Percentiles rank a stretch among this genome's conserved stretches.
Evolutionary conservation across 2,113 vertebrate genomes (phyloP).

Genomic region (Pyrgilauda ruficollis): DNA sequence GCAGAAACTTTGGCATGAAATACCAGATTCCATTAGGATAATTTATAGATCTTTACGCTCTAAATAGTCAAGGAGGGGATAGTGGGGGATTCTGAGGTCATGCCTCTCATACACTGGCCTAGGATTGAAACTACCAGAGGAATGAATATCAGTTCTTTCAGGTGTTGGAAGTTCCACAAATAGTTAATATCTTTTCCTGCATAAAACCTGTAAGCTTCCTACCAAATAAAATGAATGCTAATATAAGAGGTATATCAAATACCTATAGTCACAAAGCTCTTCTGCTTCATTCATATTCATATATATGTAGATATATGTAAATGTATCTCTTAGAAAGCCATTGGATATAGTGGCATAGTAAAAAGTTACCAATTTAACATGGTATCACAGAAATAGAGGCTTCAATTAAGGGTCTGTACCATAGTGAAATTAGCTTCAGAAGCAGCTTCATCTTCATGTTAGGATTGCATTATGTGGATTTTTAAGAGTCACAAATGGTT

Average conservation of each 20-base stretch:
- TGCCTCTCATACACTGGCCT: not conserved
- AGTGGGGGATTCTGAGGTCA: accelerated
- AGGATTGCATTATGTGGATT: not conserved
- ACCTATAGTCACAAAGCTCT: not conserved
- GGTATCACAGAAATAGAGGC: not conserved
- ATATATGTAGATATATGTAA: not conserved
- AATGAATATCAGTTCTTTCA: not conserved
- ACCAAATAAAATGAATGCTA: not conserved
- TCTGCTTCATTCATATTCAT: not conserved
- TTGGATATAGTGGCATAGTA: not conserved
- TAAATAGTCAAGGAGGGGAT: not conserved
- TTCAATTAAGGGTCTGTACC: not conserved
- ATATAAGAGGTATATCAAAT: not conserved
- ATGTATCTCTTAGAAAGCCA: not conserved
- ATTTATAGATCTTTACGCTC: not conserved
- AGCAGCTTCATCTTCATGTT: not conserved
- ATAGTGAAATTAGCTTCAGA: not conserved
- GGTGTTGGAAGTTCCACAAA: not conserved
- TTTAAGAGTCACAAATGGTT: not conserved
- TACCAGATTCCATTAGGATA: not conserved
- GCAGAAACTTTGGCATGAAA: not conserved
- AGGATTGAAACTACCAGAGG: not conserved
- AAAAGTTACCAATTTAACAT: not conserved
- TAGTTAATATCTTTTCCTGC: not conserved
- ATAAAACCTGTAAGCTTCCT: not conserved